Percentiles rank a stretch among this genome's conserved stretches.
These are phyloP conservation scores for Ciconia stormi DNA, from an alignment of 2,113 vertebrate species.

Conservation along the genomic window DNA sequence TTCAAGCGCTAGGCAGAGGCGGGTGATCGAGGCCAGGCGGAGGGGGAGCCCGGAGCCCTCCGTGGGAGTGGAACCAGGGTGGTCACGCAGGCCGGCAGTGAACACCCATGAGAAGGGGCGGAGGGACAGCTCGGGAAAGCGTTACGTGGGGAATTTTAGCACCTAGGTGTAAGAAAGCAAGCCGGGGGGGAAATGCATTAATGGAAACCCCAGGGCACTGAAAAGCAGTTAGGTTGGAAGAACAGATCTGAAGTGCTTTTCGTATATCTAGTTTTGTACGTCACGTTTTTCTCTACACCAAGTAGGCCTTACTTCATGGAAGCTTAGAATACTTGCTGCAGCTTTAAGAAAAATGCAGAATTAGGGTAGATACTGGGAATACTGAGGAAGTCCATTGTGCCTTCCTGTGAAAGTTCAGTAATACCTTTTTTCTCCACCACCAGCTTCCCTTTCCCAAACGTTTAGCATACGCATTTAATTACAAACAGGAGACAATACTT, in stretches of 20 bases:
- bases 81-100: background rate
- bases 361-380: background rate
- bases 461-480: background rate
- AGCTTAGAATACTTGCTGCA: rapidly evolving
- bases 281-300: rapidly evolving
- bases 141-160: no score
- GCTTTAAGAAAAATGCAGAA: background rate
- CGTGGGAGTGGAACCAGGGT: rapidly evolving
- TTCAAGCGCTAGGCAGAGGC: no score
- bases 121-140: no score
- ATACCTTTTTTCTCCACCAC: background rate
- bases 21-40: no score
- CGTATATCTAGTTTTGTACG: rapidly evolving
- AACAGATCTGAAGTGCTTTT: background rate
- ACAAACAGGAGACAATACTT: background rate
- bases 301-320: background rate
- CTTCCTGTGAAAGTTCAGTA: background rate
- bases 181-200: rapidly evolving
- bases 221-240: no score
- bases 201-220: rapidly evolving
- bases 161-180: rapidly evolving
- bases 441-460: background rate
- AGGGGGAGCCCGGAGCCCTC: no score
- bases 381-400: background rate
- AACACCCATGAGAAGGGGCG: rapidly evolving